Evolutionary conservation across 2,113 vertebrate species (phyloP), one percentile per base, ranked within the genome.

Genomic region (Arenaria interpres): DNA sequence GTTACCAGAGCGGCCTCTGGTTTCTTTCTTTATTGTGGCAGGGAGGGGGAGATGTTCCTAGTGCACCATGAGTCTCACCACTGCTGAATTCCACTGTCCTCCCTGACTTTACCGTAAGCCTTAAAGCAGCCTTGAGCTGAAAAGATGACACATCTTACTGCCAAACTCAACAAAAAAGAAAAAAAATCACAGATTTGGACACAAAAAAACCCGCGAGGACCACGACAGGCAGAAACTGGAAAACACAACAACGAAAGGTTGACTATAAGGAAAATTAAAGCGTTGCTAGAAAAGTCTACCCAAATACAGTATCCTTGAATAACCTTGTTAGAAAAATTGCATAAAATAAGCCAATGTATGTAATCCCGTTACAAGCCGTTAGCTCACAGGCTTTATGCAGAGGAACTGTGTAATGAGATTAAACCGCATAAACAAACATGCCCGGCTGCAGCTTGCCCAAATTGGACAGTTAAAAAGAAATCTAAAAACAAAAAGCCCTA

Each of bases 391-490:
- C 78, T 97, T 96, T 92, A 94, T 66, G 88, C 97, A 93, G 89
- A 95, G 94, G 93, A 96, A 80, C 43, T 92, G 91, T 86, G 78
- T 97, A 98, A 98, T 96, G 80, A 97, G 96, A 98, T 98, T 98
- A 97, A 96, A 69, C 59, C 81, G 37, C 50, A 12, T 4, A 87
- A 94, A 94, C 83, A 95, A 97, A 94, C 93, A 82, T 19, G 82
- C 41, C 74, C 56, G 21, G 93, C 73, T 71, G 54, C 10, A 43
- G 76, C 67, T 74, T 64, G 54, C 62, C 62, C 28, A 6, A 81
- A 63, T 85, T 27, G n/a, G 56, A 59, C 25, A 10, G 35, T 60
- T 56, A 14, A 37, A 89, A 69, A 69, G 41, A 59, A 82, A 66
- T 45, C 19, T 59, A 83, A 97, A 97, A 96, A 68, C 67, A 97